phyloP scores from a whole-genome alignment of 2,113 vertebrate genomes.

The Cyrtonyx montezumae region DNA sequence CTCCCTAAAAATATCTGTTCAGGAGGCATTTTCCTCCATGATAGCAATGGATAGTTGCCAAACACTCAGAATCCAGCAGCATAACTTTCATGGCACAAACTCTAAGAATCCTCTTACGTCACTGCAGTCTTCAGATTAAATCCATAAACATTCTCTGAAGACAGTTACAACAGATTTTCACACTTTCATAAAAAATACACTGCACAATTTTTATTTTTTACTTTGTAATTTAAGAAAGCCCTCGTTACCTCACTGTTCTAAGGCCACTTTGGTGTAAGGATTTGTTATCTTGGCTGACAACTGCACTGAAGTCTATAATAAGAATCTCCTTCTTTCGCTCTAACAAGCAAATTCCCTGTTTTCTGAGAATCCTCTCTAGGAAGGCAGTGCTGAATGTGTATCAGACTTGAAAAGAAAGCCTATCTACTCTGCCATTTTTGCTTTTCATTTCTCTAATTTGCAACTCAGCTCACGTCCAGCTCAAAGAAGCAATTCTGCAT shows the following conservation, averaged over 20 bases:
- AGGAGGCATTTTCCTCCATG: background rate
- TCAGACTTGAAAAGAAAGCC: slow-evolving; percentile 68
- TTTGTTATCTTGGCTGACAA: slow-evolving; percentile 65
- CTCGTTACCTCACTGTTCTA: slow-evolving; percentile 40
- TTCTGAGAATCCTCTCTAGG: slow-evolving; percentile 62
- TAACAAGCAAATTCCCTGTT: slow-evolving; percentile 74
- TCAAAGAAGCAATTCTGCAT: slow-evolving; percentile 52
- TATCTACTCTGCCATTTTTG: slow-evolving; percentile 52
- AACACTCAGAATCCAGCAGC: background rate
- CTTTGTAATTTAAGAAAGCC: background rate
- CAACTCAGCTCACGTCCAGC: slow-evolving; percentile 64
- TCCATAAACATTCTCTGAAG: slow-evolving; percentile 46
- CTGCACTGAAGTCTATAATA: slow-evolving; percentile 51
- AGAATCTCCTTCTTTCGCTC: slow-evolving; percentile 62
- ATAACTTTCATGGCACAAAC: slow-evolving; percentile 8
- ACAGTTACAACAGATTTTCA: slow-evolving; percentile 47
- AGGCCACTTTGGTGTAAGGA: slow-evolving; percentile 34
- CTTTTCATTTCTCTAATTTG: slow-evolving; percentile 67
- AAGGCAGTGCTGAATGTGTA: slow-evolving; percentile 59
- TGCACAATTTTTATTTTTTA: background rate
- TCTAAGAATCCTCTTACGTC: slow-evolving; percentile 32
- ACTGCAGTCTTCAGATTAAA: slow-evolving; percentile 39
- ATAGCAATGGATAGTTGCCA: accelerated
- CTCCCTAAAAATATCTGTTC: background rate
- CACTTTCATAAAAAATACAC: slow-evolving; percentile 3